Evolutionary conservation across 2,888 invertebrate species (phyloP), one percentile per base, ranked within the genome.

Genomic region (Baccha elongata): DNA sequence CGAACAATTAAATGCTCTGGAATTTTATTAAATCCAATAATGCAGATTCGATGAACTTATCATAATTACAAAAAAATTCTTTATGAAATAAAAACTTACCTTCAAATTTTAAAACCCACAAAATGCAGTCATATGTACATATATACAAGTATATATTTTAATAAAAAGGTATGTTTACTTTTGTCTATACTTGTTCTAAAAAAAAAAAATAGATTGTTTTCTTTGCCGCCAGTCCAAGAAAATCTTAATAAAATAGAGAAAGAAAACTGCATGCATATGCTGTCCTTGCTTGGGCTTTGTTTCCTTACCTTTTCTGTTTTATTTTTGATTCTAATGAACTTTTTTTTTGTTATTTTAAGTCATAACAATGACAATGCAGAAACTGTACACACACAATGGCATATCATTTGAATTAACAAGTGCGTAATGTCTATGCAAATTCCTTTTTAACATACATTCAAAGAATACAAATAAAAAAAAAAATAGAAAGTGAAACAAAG

Each of bases 361-460:
- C 13, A 26, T 13, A 35, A 37, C 26, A 53, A 37, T 48, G 26
- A 58, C 13, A 52, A 64, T 58, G 21, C 42, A 46, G 17, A 21
- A 21, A 60, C 37, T 44, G 17, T 32, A 58, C 55, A 58, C 50
- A 50, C 15, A 21, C 42, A 60, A 42, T 60, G 42, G 26, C 37
- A 19, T 42, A 40, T 37, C 55, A 75, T 68, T 67, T 8, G 29
- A 11, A 65, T 55, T 55, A 65, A 58, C 67, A 75, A 68, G 62
- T 68, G 68, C 75, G 75, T 68, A 62, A 42, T 32, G 29, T 50
- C 44, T 75, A 76, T 69, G 69, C 53, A 76, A 76, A 52, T 76
- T 13, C 17, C 3, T 13, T 32, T 53, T 65, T 40, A 17, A 21
- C 26, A 3, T 8, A 42, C 3, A 42, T 1, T 3, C 23, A 42